Evolutionary conservation across 2,113 vertebrate species (phyloP).

Genomic region (Phainopepla nitens): DNA sequence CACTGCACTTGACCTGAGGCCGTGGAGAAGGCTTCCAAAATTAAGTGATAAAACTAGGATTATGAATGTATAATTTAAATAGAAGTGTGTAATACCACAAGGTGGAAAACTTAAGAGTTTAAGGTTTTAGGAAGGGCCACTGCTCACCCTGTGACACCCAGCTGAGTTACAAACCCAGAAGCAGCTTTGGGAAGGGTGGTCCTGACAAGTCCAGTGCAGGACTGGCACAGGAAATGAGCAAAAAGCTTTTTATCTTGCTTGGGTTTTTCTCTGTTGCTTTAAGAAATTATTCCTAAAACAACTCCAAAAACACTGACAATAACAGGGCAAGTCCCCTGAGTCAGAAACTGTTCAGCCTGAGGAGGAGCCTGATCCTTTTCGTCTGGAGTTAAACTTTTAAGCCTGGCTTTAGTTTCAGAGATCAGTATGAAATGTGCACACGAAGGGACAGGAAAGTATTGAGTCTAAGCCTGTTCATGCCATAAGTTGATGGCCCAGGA

Average conservation of each 20-base stretch:
- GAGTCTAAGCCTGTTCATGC: not conserved
- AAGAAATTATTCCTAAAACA: not conserved
- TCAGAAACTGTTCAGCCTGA: not conserved
- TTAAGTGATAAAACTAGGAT: no score
- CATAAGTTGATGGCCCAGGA: not conserved
- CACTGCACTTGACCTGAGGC: no score
- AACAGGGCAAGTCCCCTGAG: not conserved
- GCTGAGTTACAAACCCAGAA: not conserved
- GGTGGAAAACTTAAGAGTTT: no score
- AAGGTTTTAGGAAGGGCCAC: not conserved
- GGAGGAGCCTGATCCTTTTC: not conserved
- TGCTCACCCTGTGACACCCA: not conserved
- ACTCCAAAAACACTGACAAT: not conserved
- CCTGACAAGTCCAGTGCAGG: not conserved
- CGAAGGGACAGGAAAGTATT: rapidly evolving
- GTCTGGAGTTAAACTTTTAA: not conserved
- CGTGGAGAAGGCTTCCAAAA: no score
- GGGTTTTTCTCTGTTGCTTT: not conserved
- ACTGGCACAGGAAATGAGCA: not conserved
- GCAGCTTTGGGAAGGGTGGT: not conserved
- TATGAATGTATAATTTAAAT: no score
- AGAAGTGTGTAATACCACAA: no score
- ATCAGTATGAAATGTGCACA: rapidly evolving
- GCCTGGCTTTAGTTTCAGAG: not conserved
- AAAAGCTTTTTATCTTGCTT: not conserved